A percentile compares a stretch with the other conserved stretches of the same genome.
Evolutionary conservation across 2,888 invertebrate genomes (phyloP).

Genomic region (Dimorphilus gyrociliatus): DNA sequence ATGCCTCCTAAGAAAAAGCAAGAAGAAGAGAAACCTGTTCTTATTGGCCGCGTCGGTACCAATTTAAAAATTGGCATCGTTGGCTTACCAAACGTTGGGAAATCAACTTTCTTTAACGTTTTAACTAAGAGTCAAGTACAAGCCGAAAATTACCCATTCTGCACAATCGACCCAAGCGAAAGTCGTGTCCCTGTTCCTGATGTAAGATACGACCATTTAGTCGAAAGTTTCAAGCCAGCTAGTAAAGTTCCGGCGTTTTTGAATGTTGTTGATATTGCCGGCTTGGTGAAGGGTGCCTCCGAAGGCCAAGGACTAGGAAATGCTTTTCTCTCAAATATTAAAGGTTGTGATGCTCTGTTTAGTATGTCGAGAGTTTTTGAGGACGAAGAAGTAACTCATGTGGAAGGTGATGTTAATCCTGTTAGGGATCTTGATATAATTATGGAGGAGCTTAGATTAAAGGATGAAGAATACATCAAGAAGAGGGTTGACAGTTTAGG

Average conservation of each 20-base stretch:
- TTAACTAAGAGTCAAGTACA: conserved; percentile 90
- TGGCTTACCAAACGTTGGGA: conserved; percentile 88
- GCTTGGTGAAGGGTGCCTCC: conserved; percentile 89
- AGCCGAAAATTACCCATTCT: conserved; percentile 98
- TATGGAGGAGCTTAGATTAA: conserved; percentile 77
- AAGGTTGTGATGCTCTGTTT: conserved; percentile 93
- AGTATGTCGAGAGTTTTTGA: conserved; percentile 96
- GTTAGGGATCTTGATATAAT: conserved; percentile 92
- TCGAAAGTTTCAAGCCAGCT: conserved; percentile 77
- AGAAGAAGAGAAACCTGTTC: conserved; percentile 56
- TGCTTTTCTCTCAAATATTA: conserved; percentile 93
- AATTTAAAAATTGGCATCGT: conserved; percentile 85
- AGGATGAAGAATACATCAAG: conserved; percentile 75
- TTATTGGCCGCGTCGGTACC: conserved; percentile 86
- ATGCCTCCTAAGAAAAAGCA: conserved; percentile 53
- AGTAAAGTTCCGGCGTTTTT: conserved; percentile 96
- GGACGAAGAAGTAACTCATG: conserved; percentile 89
- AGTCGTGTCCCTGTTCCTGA: conserved; percentile 89
- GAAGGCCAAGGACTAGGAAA: conserved; percentile 97
- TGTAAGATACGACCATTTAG: conserved; percentile 74
- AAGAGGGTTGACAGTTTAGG: conserved; percentile 71
- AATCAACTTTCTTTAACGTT: conserved; percentile 98
- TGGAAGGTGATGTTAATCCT: conserved; percentile 96
- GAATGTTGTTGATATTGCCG: conserved; percentile 95
- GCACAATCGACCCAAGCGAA: conserved; percentile 99